Percentiles rank a stretch among this genome's conserved stretches.
These are phyloP conservation scores for Heliconius erato DNA, from an alignment of 2,888 invertebrate species.

Conservation along the genomic window DNA sequence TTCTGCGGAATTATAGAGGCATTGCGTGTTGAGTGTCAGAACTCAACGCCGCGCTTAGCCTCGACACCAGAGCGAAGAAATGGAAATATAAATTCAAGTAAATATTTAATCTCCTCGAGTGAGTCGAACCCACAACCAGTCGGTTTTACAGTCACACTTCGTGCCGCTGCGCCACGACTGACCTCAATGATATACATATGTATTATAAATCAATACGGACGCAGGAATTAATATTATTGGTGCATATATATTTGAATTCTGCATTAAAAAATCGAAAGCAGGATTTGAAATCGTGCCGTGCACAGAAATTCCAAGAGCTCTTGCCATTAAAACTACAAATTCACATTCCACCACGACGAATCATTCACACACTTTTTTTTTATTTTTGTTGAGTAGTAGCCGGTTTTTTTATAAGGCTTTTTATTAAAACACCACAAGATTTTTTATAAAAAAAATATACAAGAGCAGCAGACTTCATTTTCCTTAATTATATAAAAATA, in stretches of 20 bases:
- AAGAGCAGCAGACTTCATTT: not conserved
- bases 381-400: not conserved
- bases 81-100: too few species aligned
- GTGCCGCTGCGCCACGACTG: too few species aligned
- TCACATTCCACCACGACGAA: not conserved
- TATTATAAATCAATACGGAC: not conserved
- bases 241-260: not conserved
- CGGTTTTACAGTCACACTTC: too few species aligned
- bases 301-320: not conserved
- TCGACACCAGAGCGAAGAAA: too few species aligned
- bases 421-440: not conserved
- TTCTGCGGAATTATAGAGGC: too few species aligned
- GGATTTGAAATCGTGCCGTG: slow-evolving; percentile 7
- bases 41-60: too few species aligned
- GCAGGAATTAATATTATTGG: not conserved
- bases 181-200: too few species aligned
- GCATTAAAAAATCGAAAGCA: slow-evolving; percentile 2
- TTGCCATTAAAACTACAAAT: slow-evolving; percentile 9
- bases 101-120: too few species aligned
- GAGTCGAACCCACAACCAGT: too few species aligned
- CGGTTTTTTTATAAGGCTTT: not conserved
- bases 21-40: too few species aligned
- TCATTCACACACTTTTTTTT: not conserved
- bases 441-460: too few species aligned
- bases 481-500: not conserved